A percentile compares a stretch with the other conserved stretches of the same genome.
phyloP scores from a whole-genome alignment of 2,797 vertebrate species.

The Morelia viridis region DNA sequence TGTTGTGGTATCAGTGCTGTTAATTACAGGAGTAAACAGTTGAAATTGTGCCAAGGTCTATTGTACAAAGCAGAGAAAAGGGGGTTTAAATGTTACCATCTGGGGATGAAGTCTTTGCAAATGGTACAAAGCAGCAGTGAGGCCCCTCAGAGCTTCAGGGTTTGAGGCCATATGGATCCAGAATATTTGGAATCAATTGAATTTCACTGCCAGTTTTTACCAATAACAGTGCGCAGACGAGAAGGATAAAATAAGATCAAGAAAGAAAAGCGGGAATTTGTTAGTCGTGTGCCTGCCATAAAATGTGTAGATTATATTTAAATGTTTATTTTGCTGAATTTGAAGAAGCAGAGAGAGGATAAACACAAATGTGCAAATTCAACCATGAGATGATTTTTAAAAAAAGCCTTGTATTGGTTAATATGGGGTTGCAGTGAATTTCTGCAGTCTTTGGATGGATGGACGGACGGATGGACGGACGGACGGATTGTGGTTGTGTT shows the following conservation, averaged over 20 bases:
- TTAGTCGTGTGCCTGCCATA: constrained; percentile 64
- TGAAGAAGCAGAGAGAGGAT: constrained; percentile 44
- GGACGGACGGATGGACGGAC: neutral
- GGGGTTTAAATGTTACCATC: constrained; percentile 98
- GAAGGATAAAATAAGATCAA: constrained; percentile 73
- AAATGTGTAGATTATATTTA: constrained; percentile 67
- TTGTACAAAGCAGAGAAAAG: constrained; percentile 92
- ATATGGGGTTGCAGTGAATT: constrained; percentile 33
- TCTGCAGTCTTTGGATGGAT: neutral
- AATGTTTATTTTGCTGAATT: constrained; percentile 69
- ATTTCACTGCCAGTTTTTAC: constrained; percentile 79
- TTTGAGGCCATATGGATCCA: constrained; percentile 94
- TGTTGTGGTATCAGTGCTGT: constrained; percentile 95
- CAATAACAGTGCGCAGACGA: constrained; percentile 71
- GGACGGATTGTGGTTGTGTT: neutral
- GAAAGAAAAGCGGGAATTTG: constrained; percentile 67
- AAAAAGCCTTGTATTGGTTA: neutral
- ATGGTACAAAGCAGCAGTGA: constrained; percentile 84
- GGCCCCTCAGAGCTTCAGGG: constrained; percentile 90
- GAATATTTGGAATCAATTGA: constrained; percentile 83
- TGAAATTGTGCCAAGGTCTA: constrained; percentile 98
- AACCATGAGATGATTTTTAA: neutral
- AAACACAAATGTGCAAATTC: constrained; percentile 47
- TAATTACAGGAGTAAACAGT: constrained; percentile 99
- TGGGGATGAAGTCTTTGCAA: constrained; percentile 93